A percentile compares a stretch with the other conserved stretches of the same genome.
Conservation (phyloP, 1,140 invertebrate species). For the Cotesia typhae region DNA sequence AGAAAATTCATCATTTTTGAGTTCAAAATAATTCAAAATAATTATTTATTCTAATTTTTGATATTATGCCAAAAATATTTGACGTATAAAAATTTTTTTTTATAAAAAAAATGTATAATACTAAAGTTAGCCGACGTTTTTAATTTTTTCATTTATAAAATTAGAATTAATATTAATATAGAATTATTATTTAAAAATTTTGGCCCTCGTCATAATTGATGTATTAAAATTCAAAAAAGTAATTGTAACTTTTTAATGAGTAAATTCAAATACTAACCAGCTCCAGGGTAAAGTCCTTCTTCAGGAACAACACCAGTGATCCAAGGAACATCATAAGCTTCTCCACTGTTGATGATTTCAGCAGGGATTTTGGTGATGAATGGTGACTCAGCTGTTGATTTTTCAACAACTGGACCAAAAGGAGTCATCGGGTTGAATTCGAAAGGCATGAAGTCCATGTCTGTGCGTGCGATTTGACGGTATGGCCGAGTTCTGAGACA, state of each 20-base stretch:
- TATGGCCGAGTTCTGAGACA: constrained; percentile 75
- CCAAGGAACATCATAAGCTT: constrained; percentile 68
- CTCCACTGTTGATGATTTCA: constrained; percentile 65
- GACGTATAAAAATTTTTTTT: neutral
- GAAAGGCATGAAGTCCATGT: constrained; percentile 63
- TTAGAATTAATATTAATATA: too few species aligned
- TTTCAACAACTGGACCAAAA: constrained; percentile 71
- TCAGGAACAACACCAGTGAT: constrained; percentile 68
- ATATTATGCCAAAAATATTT: too few species aligned
- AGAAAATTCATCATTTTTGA: neutral
- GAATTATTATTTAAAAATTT: too few species aligned
- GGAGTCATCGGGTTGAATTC: constrained; percentile 70
- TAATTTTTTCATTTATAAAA: too few species aligned
- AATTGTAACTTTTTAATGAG: constrained; percentile 28
- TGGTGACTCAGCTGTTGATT: constrained; percentile 55
- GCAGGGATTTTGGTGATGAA: constrained; percentile 70
- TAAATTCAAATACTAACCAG: constrained; percentile 58
- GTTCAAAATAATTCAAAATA: too few species aligned
- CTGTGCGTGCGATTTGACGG: constrained; percentile 64
- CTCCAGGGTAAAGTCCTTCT: constrained; percentile 72
- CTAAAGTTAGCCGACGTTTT: too few species aligned
- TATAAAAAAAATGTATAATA: neutral
- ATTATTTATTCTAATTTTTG: too few species aligned
- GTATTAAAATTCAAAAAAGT: neutral
- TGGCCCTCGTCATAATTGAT: neutral